Percentiles rank a stretch among this genome's conserved stretches.
Evolutionary conservation across 1,140 invertebrate species (phyloP).

Genomic region (Triops cancriformis): DNA sequence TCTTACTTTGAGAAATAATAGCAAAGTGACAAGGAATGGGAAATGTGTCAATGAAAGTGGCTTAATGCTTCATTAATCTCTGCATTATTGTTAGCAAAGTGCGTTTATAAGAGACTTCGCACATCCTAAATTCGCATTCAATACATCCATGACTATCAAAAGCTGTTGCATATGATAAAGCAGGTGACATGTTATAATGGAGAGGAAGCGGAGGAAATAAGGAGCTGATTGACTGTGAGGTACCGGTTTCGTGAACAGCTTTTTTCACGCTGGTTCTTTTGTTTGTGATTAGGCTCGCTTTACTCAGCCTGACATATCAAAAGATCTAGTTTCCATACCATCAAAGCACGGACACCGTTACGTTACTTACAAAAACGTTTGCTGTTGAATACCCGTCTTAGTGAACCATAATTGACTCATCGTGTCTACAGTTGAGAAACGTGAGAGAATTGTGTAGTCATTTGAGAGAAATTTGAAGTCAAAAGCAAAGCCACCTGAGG

Average conservation of each 20-base stretch:
- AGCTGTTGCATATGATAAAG: too few relatives aligned
- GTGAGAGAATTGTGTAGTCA: too few relatives aligned
- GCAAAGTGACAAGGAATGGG: not conserved
- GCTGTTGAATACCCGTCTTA: not conserved
- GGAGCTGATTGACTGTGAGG: not conserved
- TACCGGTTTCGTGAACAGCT: not conserved
- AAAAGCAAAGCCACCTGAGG: too few relatives aligned
- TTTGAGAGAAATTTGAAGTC: too few relatives aligned
- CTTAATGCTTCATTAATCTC: not conserved
- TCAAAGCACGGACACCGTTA: not conserved
- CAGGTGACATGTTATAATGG: too few relatives aligned
- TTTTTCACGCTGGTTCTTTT: not conserved
- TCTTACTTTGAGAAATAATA: not conserved
- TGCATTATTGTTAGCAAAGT: not conserved
- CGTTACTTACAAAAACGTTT: not conserved
- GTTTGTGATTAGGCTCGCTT: not conserved
- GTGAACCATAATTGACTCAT: too few relatives aligned
- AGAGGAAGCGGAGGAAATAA: not conserved
- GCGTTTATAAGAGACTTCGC: not conserved
- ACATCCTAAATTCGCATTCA: too few relatives aligned
- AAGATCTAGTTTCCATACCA: not conserved
- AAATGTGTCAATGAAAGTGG: not conserved
- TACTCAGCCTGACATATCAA: not conserved
- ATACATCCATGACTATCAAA: too few relatives aligned
- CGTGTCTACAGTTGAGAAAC: too few relatives aligned